Evolutionary conservation across 1,140 invertebrate species (phyloP).

Genomic region (Lethrus apterus): DNA sequence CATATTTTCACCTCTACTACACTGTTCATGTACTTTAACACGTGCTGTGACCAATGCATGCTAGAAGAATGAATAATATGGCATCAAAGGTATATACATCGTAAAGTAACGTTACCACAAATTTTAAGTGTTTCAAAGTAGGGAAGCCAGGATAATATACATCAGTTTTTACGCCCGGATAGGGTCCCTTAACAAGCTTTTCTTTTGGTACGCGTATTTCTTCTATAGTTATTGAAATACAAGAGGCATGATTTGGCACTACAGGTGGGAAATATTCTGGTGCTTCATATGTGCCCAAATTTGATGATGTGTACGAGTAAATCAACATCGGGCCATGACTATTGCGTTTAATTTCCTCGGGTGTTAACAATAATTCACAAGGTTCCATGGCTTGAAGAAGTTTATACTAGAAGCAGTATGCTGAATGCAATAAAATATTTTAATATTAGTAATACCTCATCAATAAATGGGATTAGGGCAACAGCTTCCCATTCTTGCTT

Average conservation of each 20-base stretch:
- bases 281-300: constrained; percentile 47
- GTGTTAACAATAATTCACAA: constrained; percentile 57
- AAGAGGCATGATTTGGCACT: constrained; percentile 49
- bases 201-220: constrained; percentile 55
- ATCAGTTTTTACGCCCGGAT: constrained; percentile 59
- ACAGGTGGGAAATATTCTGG: constrained; percentile 63
- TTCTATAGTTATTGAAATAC: constrained; percentile 45
- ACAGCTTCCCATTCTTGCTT: constrained; percentile 96
- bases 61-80: constrained; percentile 3
- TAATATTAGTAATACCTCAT: constrained; percentile 56
- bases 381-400: constrained; percentile 71
- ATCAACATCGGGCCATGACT: constrained; percentile 76
- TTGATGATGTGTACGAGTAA: constrained; percentile 58
- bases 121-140: constrained; percentile 74
- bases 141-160: constrained; percentile 86
- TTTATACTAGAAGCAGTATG: constrained; percentile 43
- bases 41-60: constrained; percentile 53
- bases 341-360: constrained; percentile 71
- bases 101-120: constrained; percentile 50
- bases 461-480: constrained; percentile 93
- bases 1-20: constrained; percentile 73
- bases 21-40: constrained; percentile 82
- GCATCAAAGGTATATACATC: constrained; percentile 1
- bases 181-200: constrained; percentile 64
- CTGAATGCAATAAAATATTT: not conserved